Percentiles rank a stretch among this genome's conserved stretches.
Conservation (phyloP, 2,888 invertebrate genomes). For the Plebejus argus region DNA sequence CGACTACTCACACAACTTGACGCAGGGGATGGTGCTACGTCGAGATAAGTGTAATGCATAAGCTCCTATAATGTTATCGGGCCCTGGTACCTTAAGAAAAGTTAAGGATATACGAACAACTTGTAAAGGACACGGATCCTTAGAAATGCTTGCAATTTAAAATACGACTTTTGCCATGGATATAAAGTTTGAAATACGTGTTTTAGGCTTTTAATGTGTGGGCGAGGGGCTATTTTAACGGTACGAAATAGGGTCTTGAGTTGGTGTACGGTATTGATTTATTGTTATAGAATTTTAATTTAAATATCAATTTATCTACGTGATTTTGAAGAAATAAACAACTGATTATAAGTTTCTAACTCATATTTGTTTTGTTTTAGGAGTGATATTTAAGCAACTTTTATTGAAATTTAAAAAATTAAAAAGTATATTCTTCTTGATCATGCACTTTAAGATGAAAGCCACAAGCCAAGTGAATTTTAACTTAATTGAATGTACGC, state of each 20-base stretch:
- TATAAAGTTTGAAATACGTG: slow-evolving; percentile 2
- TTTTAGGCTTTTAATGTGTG: background rate
- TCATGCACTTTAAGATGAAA: background rate
- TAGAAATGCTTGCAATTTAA: background rate
- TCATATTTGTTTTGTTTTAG: too few relatives aligned
- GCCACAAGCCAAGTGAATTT: background rate
- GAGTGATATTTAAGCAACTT: too few relatives aligned
- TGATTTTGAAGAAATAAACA: background rate
- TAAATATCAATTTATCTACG: background rate
- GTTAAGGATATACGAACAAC: slow-evolving; percentile 37
- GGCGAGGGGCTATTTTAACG: background rate
- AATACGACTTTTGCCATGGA: background rate
- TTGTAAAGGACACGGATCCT: slow-evolving; percentile 15
- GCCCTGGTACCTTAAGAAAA: slow-evolving; percentile 42
- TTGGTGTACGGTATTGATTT: background rate
- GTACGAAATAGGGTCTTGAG: background rate
- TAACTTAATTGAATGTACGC: slow-evolving; percentile 10
- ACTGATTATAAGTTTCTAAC: background rate
- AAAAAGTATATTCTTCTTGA: background rate
- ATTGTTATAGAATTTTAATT: background rate
- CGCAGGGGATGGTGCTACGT: slow-evolving; percentile 7
- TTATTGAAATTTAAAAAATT: background rate
- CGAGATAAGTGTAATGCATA: slow-evolving; percentile 20
- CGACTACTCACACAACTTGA: slow-evolving; percentile 27
- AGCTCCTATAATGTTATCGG: slow-evolving; percentile 39